Percentiles rank a stretch among this genome's conserved stretches.
Conservation (phyloP, 2,797 vertebrate genomes). For the Syndactyla subalaris region DNA sequence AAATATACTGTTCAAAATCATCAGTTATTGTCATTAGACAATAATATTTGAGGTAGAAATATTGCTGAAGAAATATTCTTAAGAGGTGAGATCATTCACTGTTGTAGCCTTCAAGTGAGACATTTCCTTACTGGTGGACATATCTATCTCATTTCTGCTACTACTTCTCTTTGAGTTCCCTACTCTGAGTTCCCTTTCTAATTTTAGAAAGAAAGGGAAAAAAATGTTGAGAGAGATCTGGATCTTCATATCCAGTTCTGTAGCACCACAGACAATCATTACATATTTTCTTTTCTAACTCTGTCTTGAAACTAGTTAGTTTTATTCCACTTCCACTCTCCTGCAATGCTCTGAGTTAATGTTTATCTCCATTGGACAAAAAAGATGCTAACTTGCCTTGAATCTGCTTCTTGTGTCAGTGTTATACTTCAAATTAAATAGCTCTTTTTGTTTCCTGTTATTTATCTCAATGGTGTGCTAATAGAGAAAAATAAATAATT, state of each 20-base stretch:
- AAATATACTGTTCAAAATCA: neutral
- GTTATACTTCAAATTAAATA: neutral
- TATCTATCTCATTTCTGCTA: neutral
- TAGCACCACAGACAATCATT: neutral
- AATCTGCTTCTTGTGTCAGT: neutral
- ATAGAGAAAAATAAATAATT: neutral
- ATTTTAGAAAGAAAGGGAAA: neutral
- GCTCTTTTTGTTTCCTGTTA: neutral
- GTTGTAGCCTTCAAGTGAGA: neutral
- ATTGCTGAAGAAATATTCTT: neutral
- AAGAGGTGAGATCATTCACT: neutral
- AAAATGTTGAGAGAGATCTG: neutral
- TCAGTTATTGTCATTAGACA: neutral
- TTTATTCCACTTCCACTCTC: neutral
- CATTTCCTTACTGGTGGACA: neutral
- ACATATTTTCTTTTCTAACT: neutral
- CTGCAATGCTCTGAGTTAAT: neutral
- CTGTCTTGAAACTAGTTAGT: neutral
- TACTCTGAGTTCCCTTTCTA: neutral
- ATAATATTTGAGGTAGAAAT: neutral
- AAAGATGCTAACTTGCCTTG: neutral
- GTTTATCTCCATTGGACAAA: neutral
- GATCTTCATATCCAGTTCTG: neutral
- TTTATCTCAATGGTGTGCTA: neutral
- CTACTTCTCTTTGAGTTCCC: neutral